Percentiles rank a stretch among this genome's conserved stretches.
Evolutionary conservation across 2,888 invertebrate species (phyloP).

Genomic region (Pimpla rufipes): DNA sequence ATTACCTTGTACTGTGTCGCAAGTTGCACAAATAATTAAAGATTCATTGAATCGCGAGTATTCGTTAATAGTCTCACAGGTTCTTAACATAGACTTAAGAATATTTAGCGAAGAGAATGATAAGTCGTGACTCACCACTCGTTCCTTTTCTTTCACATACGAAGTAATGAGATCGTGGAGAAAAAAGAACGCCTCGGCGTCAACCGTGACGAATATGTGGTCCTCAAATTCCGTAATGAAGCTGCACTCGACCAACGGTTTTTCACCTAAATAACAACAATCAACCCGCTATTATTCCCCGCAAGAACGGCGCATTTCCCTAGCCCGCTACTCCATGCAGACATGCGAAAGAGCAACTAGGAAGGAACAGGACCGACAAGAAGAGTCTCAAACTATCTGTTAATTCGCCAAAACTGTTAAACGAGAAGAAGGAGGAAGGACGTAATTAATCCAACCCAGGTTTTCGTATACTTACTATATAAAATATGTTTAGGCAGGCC

Average conservation of each 20-base stretch:
- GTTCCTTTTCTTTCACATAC: conserved; percentile 97
- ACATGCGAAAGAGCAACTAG: conserved; percentile 44
- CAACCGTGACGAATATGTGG: conserved; percentile 98
- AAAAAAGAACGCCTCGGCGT: conserved; percentile 99
- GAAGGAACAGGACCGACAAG: conserved; percentile 5
- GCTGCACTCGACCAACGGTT: conserved; percentile 97
- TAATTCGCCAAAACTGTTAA: neutral
- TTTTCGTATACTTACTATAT: conserved; percentile 82
- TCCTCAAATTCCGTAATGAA: conserved; percentile 99
- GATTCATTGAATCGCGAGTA: conserved; percentile 8
- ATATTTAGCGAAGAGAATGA: neutral
- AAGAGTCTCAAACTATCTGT: neutral
- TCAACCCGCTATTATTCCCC: neutral
- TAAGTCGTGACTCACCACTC: conserved; percentile 87
- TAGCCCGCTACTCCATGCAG: conserved; percentile 62
- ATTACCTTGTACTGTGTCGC: conserved; percentile 25
- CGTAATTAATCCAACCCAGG: conserved; percentile 20
- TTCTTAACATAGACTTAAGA: neutral
- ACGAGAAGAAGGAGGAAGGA: conserved; percentile 13
- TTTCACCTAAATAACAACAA: conserved; percentile 87
- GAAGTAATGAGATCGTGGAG: conserved; percentile 98
- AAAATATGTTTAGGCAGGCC: conserved; percentile 84
- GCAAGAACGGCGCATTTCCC: conserved; percentile 1
- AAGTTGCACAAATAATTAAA: conserved; percentile 26
- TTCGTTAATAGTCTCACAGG: neutral